Evolutionary conservation across 2,113 vertebrate genomes (phyloP).

Genomic region (Smithornis capensis): DNA sequence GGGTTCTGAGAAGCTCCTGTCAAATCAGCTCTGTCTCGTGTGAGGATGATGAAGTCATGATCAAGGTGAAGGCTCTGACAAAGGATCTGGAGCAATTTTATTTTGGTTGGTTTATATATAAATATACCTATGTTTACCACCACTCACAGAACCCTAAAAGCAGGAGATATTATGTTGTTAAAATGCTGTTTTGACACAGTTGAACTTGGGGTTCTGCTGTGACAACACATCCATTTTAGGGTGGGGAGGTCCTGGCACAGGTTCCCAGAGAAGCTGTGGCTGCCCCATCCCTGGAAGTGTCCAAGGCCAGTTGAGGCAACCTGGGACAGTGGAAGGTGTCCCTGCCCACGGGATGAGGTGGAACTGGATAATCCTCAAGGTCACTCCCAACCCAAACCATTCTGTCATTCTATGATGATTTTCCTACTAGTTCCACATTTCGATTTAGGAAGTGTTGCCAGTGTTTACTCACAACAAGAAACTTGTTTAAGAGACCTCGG

Average conservation of each 20-base stretch:
- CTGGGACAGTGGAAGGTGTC: not conserved
- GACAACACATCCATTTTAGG: not conserved
- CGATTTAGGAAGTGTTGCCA: not conserved
- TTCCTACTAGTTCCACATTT: not conserved
- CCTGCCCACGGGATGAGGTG: not conserved
- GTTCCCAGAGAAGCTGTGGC: not conserved
- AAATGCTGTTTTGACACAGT: not conserved
- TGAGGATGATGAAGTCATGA: not conserved
- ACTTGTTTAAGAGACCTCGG: not conserved
- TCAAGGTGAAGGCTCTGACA: not conserved
- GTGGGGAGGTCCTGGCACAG: not conserved
- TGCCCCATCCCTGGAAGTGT: not conserved
- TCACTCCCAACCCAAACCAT: not conserved
- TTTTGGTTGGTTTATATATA: accelerated
- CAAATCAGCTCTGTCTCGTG: not conserved
- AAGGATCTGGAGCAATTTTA: not conserved
- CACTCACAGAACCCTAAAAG: not conserved
- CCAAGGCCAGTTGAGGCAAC: not conserved
- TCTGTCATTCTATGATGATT: not conserved
- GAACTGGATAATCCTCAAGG: accelerated
- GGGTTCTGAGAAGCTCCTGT: not conserved
- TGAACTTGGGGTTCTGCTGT: not conserved
- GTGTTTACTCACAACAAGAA: not conserved
- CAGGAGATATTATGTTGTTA: not conserved
- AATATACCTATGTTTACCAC: accelerated